Conservation (phyloP, 2,888 invertebrate genomes). For the Caenorhabditis uteleia region DNA sequence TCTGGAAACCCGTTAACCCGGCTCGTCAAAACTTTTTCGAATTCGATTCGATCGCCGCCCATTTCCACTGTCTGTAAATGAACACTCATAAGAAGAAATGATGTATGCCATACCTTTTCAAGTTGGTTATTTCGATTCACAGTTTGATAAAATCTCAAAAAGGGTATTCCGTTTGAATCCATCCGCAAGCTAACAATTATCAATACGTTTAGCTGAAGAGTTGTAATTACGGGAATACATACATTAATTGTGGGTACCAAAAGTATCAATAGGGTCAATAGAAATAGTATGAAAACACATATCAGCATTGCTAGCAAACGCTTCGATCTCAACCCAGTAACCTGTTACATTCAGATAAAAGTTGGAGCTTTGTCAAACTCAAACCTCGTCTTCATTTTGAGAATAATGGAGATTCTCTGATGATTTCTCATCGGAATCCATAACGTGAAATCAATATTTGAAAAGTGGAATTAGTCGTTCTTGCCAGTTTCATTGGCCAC, state of each 20-base stretch:
- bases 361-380: not conserved
- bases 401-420: not conserved
- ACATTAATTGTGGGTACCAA: not conserved
- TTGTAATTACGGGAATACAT: not conserved
- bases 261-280: constrained; percentile 51
- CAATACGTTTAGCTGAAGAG: constrained; percentile 60
- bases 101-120: constrained; percentile 34
- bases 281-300: constrained; percentile 31
- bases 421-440: constrained; percentile 31
- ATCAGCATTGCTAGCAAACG: constrained; percentile 33
- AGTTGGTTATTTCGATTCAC: constrained; percentile 23
- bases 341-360: constrained; percentile 13
- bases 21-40: constrained; percentile 62
- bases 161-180: constrained; percentile 57
- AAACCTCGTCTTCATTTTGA: too few species aligned
- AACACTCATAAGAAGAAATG: not conserved
- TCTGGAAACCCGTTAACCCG: constrained; percentile 57
- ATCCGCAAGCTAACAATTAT: constrained; percentile 60
- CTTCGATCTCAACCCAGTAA: constrained; percentile 40
- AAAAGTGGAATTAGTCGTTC: too few species aligned
- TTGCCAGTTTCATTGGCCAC: too few species aligned
- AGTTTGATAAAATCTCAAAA: constrained; percentile 51
- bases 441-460: constrained; percentile 4
- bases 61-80: constrained; percentile 61
- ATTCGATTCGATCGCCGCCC: constrained; percentile 56